phyloP scores from a whole-genome alignment of 2,888 invertebrate species.

The Drosophila subsilvestris region DNA sequence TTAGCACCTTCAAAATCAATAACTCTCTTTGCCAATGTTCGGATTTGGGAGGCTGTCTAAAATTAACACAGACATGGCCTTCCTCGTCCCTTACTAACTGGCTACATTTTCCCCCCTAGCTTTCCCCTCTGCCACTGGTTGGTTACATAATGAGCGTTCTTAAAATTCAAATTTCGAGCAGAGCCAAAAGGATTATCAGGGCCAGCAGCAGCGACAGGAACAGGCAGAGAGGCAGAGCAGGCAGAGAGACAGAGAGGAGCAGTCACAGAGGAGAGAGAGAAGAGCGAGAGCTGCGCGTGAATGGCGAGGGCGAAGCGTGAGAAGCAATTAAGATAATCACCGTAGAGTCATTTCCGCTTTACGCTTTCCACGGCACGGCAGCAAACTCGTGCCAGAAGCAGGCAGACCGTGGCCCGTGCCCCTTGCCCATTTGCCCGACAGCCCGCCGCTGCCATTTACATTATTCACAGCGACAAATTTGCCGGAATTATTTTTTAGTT shows the following conservation, averaged over 20 bases:
- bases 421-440: background rate
- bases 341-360: constrained; percentile 72
- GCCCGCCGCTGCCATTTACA: constrained; percentile 46
- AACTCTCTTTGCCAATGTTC: background rate
- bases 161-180: constrained; percentile 57
- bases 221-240: constrained; percentile 5
- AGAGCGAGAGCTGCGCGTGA: constrained; percentile 30
- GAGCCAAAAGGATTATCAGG: constrained; percentile 67
- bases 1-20: constrained; percentile 58
- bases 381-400: constrained; percentile 16
- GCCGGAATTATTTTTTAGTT: constrained; percentile 76
- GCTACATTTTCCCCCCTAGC: background rate
- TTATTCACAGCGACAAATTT: constrained; percentile 74
- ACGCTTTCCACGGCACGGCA: constrained; percentile 52
- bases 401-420: constrained; percentile 3
- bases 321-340: constrained; percentile 79
- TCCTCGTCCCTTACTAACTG: background rate
- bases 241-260: background rate
- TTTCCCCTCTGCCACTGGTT: background rate
- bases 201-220: constrained; percentile 15
- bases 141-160: constrained; percentile 57
- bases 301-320: constrained; percentile 55
- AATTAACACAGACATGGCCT: constrained; percentile 32
- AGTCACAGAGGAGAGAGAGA: too few species aligned
- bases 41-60: constrained; percentile 33